Conservation (phyloP, 2,113 vertebrate species). For the Mungos mungo region DNA sequence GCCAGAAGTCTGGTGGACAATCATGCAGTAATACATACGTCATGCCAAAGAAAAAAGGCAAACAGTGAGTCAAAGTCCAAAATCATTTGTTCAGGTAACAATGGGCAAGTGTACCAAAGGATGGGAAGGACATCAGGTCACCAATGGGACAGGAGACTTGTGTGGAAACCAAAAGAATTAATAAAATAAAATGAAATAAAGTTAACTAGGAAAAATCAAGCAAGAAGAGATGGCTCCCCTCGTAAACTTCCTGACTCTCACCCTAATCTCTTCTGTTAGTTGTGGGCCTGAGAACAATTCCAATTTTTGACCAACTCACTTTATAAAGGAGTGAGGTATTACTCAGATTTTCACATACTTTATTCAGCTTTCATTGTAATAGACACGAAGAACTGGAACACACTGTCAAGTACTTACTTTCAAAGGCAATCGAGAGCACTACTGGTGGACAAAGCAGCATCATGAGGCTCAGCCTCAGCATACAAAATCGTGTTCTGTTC, state of each 20-base stretch:
- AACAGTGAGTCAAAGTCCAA: not conserved
- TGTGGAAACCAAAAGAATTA: not conserved
- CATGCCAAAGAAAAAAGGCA: not conserved
- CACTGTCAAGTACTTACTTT: constrained; percentile 7
- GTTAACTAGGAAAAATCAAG: constrained; percentile 23
- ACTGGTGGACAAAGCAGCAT: not conserved
- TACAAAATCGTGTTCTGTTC: constrained; percentile 7
- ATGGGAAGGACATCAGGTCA: not conserved
- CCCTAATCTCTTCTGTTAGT: not conserved
- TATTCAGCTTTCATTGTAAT: not conserved
- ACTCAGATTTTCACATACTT: not conserved
- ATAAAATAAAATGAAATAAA: not conserved
- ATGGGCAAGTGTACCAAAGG: not conserved
- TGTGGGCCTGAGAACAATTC: not conserved
- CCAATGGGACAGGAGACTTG: not conserved
- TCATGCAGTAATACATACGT: not conserved
- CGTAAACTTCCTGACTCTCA: not conserved
- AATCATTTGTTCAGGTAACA: not conserved
- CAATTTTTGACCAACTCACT: not conserved
- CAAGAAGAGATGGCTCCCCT: not conserved
- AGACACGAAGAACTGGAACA: not conserved
- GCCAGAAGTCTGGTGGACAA: not conserved
- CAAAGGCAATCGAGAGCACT: not conserved
- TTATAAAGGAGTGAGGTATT: not conserved
- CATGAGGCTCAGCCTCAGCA: not conserved